Percentiles rank a stretch among this genome's conserved stretches.
These are phyloP conservation scores for Megalops cyprinoides DNA, from an alignment of 2,797 vertebrate genomes.

Conservation along the genomic window DNA sequence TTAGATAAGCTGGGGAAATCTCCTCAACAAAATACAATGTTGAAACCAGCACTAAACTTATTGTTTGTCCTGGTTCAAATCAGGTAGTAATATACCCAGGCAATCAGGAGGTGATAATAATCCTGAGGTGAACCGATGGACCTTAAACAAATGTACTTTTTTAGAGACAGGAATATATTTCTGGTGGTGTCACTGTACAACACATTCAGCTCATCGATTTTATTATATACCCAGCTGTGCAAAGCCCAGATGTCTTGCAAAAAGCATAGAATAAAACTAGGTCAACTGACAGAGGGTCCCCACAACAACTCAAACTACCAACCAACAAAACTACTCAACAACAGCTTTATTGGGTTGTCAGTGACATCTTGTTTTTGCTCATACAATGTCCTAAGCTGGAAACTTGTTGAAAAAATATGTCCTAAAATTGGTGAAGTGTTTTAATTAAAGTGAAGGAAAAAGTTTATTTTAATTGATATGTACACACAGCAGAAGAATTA, in stretches of 20 bases:
- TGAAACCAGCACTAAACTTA: conserved; percentile 6
- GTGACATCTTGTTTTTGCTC: no score
- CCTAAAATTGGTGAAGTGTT: not conserved
- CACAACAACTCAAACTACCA: no score
- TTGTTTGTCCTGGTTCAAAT: conserved; percentile 27
- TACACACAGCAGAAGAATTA: not conserved
- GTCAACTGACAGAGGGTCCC: no score
- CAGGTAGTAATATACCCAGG: conserved; percentile 19
- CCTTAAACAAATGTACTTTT: conserved; percentile 19
- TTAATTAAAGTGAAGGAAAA: not conserved
- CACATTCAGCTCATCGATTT: not conserved
- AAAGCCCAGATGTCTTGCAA: not conserved
- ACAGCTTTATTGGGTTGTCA: no score
- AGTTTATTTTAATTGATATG: not conserved
- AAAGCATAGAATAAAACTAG: not conserved
- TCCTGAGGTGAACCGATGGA: not conserved
- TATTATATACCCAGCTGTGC: not conserved
- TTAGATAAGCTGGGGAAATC: not conserved
- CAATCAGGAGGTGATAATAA: conserved; percentile 34
- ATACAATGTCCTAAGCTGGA: not conserved
- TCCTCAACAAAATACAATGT: conserved; percentile 20
- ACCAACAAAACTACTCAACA: no score
- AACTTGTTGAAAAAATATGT: not conserved
- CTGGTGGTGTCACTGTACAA: not conserved
- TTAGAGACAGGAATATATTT: not conserved